These are phyloP conservation scores for Ginglymostoma cirratum DNA, from an alignment of 2,113 vertebrate genomes.

Conservation along the genomic window DNA sequence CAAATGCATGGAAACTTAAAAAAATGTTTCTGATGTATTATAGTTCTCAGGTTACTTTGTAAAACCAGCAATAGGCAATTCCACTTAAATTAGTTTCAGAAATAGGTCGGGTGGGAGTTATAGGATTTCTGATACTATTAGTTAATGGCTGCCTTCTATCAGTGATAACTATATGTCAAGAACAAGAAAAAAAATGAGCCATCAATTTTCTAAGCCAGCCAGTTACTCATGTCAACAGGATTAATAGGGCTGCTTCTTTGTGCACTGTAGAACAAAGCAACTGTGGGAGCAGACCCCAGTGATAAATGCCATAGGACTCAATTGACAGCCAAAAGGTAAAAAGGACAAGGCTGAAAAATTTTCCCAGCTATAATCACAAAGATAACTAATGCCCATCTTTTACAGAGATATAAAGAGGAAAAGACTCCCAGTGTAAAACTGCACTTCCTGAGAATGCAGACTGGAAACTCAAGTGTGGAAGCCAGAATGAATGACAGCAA, in stretches of 20 bases:
- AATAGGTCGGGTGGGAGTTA: neutral
- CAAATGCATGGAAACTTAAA: neutral
- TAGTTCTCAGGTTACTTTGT: neutral
- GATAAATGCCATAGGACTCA: neutral
- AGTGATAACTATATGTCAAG: neutral
- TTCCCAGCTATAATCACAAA: neutral
- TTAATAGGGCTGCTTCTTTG: neutral
- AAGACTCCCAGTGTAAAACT: neutral
- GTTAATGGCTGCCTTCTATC: neutral
- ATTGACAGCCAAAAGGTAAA: neutral
- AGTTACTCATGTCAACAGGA: neutral
- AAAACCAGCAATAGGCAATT: neutral
- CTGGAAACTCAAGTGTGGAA: neutral
- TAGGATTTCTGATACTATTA: neutral
- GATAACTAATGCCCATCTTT: neutral
- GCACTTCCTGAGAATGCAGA: neutral
- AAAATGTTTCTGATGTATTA: neutral
- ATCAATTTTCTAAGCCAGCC: neutral
- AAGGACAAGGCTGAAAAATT: neutral
- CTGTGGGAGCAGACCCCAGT: neutral
- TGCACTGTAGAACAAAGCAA: neutral
- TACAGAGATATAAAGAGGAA: neutral
- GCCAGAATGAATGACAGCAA: neutral
- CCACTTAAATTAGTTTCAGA: neutral
- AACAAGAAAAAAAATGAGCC: neutral